Conservation (phyloP, 2,797 vertebrate species). For the Parambassis ranga region DNA sequence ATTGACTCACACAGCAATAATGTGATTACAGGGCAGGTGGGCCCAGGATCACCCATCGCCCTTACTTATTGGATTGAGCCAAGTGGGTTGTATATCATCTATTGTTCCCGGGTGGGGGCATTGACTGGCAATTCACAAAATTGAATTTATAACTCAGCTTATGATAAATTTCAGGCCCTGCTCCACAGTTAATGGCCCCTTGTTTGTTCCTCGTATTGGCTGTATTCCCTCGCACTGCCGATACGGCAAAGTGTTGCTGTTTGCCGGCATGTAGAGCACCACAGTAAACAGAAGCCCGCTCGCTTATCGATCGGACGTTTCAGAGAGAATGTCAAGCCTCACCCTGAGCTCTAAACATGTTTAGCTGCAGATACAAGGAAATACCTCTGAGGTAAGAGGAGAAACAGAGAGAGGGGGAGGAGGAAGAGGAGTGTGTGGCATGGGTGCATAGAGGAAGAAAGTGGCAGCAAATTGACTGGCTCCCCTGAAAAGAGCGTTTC, state of each 20-base stretch:
- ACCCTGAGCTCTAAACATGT: constrained; percentile 41
- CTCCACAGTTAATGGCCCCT: constrained; percentile 73
- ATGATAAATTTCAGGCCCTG: constrained; percentile 75
- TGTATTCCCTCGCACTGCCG: constrained; percentile 46
- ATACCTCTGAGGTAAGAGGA: constrained; percentile 25
- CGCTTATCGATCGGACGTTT: constrained; percentile 65
- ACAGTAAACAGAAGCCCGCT: constrained; percentile 54
- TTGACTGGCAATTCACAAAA: constrained; percentile 82
- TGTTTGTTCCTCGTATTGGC: constrained; percentile 57
- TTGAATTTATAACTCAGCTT: constrained; percentile 79
- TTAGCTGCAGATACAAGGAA: constrained; percentile 47
- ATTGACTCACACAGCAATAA: constrained; percentile 77
- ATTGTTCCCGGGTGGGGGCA: constrained; percentile 80
- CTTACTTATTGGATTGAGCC: constrained; percentile 81
- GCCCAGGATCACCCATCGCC: constrained; percentile 74
- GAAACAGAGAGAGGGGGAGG: neutral
- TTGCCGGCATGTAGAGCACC: constrained; percentile 64
- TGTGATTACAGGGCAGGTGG: constrained; percentile 83
- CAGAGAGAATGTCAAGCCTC: constrained; percentile 60
- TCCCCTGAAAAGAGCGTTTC: constrained; percentile 42
- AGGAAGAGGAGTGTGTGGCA: neutral
- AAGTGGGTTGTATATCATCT: constrained; percentile 85
- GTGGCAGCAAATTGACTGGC: constrained; percentile 52
- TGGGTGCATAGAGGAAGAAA: constrained; percentile 41
- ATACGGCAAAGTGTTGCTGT: constrained; percentile 57